Evolutionary conservation across 2,888 invertebrate genomes (phyloP).

Genomic region (Epinotia bilunana): DNA sequence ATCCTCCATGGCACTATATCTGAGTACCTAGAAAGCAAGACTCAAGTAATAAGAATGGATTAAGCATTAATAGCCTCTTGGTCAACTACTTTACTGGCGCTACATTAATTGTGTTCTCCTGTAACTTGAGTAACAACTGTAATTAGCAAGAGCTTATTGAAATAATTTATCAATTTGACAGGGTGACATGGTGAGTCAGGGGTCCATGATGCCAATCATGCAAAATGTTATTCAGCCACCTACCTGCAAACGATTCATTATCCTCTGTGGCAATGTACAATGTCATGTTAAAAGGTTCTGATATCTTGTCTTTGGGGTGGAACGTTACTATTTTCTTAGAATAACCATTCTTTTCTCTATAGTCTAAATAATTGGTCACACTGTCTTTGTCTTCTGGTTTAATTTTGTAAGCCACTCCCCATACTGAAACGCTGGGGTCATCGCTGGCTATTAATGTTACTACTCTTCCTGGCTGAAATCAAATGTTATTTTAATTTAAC

Average conservation of each 20-base stretch:
- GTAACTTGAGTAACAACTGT: no score
- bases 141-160: not conserved
- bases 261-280: constrained; percentile 93
- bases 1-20: not conserved
- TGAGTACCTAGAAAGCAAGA: no score
- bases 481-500: not conserved
- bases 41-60: no score
- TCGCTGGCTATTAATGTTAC: constrained; percentile 90
- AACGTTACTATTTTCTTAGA: constrained; percentile 88
- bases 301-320: constrained; percentile 83
- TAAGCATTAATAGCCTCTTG: no score
- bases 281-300: constrained; percentile 87
- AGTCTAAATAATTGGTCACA: constrained; percentile 93
- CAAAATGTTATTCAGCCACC: constrained; percentile 45
- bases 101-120: no score
- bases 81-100: no score
- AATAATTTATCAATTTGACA: not conserved
- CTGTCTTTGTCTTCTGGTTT: constrained; percentile 86
- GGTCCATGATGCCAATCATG: not conserved
- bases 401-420: constrained; percentile 97
- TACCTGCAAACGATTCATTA: constrained; percentile 90
- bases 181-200: not conserved
- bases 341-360: constrained; percentile 97
- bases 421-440: constrained; percentile 87
- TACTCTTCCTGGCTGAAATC: constrained; percentile 92